phyloP scores from a whole-genome alignment of 2,113 vertebrate genomes.

The Tetrax tetrax region DNA sequence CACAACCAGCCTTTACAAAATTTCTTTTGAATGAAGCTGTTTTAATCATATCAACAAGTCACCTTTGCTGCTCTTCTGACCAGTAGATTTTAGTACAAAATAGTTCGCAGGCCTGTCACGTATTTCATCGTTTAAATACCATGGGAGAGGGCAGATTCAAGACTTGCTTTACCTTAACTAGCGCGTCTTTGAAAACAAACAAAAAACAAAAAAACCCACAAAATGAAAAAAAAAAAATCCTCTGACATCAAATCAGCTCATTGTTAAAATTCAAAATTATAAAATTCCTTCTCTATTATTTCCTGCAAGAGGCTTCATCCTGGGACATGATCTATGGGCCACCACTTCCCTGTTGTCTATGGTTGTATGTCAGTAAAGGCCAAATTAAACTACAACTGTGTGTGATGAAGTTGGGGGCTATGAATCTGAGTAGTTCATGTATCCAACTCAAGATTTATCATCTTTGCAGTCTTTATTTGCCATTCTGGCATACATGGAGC shows the following conservation, averaged over 20 bases:
- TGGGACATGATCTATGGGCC: background rate
- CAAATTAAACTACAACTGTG: background rate
- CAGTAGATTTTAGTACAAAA: background rate
- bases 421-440: background rate
- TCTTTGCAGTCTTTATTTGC: constrained; percentile 39
- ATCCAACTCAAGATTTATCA: constrained; percentile 31
- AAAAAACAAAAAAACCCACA: background rate
- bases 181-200: background rate
- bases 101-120: background rate
- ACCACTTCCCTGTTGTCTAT: background rate
- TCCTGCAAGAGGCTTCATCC: background rate
- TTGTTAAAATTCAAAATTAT: background rate
- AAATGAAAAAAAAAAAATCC: background rate
- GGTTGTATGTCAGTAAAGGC: background rate
- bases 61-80: background rate
- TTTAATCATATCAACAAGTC: background rate
- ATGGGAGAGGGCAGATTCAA: background rate
- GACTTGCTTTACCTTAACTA: background rate
- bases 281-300: background rate
- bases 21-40: background rate
- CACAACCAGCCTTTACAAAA: background rate
- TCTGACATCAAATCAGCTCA: background rate
- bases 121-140: background rate
- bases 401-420: background rate
- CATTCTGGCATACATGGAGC: background rate